Conservation (phyloP, 2,113 vertebrate genomes). For the Hylia prasina region DNA sequence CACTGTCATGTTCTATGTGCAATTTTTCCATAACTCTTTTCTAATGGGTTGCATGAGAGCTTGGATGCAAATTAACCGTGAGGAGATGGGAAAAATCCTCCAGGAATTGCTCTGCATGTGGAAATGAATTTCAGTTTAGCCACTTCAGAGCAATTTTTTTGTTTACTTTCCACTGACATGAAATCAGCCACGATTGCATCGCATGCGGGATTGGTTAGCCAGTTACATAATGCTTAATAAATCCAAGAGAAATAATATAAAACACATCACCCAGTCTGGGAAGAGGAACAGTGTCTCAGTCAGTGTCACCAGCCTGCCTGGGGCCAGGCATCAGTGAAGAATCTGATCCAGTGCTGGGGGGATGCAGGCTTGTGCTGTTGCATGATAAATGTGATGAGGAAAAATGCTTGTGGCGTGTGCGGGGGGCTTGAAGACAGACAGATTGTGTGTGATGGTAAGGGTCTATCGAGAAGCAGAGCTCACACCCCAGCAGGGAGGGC, state of each 20-base stretch:
- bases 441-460: not conserved
- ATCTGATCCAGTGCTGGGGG: not conserved
- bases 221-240: constrained; percentile 51
- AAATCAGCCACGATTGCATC: not conserved
- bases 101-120: constrained; percentile 33
- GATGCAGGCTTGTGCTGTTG: not conserved
- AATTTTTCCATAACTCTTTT: not conserved
- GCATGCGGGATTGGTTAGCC: constrained; percentile 8
- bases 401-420: not conserved
- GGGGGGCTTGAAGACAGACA: not conserved
- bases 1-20: not conserved
- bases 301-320: not conserved
- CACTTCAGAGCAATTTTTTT: constrained; percentile 38
- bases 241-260: constrained; percentile 59
- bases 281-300: not conserved
- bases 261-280: constrained; percentile 34
- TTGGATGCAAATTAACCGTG: not conserved
- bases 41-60: constrained; percentile 1
- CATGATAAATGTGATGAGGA: not conserved
- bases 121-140: constrained; percentile 32
- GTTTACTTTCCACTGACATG: constrained; percentile 56
- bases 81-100: not conserved
- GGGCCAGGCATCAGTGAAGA: not conserved
- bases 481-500: rapidly evolving
- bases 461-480: not conserved